Percentiles rank a stretch among this genome's conserved stretches.
Evolutionary conservation across 2,888 invertebrate genomes (phyloP).

Genomic region (Lymantria dispar): DNA sequence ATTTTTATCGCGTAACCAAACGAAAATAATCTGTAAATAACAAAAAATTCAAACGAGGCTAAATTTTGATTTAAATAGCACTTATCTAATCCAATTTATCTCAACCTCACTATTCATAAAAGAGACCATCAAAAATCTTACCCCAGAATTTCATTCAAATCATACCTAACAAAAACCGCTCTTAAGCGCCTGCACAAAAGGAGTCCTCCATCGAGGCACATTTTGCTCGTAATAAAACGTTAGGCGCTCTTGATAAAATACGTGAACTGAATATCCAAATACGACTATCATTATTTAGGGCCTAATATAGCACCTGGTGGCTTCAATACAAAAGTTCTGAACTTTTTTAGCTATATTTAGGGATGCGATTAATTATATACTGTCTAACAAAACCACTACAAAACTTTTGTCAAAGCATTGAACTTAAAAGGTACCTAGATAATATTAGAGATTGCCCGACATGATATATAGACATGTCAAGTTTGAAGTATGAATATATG

Average conservation of each 20-base stretch:
- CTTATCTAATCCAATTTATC: conserved; percentile 11
- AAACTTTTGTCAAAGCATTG: too few relatives aligned
- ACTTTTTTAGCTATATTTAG: background rate
- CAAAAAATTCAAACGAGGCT: background rate
- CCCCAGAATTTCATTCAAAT: conserved; percentile 12
- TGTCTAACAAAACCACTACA: too few relatives aligned
- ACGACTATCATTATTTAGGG: conserved; percentile 31
- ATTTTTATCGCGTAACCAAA: too few relatives aligned
- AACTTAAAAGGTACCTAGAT: too few relatives aligned
- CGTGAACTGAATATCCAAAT: conserved; percentile 36
- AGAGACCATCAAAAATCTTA: conserved; percentile 14
- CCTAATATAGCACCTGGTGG: conserved; percentile 29
- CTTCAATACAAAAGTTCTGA: conserved; percentile 26
- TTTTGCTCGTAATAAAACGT: conserved; percentile 40
- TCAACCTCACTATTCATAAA: conserved; percentile 8
- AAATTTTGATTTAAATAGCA: conserved; percentile 6
- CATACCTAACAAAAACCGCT: conserved; percentile 20
- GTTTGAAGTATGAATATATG: too few relatives aligned
- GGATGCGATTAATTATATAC: too few relatives aligned
- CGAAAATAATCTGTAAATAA: too few relatives aligned
- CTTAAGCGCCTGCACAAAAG: conserved; percentile 37
- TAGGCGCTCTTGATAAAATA: conserved; percentile 38
- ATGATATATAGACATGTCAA: too few relatives aligned
- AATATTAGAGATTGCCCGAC: too few relatives aligned
- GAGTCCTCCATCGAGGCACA: conserved; percentile 15